These are phyloP conservation scores for Bubo blakistoni DNA, from an alignment of 2,113 vertebrate species.

Conservation along the genomic window DNA sequence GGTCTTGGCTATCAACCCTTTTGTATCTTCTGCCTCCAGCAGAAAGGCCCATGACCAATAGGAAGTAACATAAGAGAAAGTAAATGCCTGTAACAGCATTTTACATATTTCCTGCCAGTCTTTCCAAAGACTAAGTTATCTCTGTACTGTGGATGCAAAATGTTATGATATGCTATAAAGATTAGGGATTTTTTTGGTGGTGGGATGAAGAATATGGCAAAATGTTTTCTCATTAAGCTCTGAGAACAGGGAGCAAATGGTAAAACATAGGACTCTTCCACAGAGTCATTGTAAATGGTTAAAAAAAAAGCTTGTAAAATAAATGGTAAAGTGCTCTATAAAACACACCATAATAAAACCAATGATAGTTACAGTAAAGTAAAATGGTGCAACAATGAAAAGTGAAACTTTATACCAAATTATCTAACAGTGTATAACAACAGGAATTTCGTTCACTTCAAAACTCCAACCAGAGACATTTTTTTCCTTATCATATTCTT, in stretches of 20 bases:
- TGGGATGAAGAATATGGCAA: not conserved
- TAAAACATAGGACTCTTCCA: not conserved
- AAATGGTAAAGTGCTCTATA: slow-evolving; percentile 25
- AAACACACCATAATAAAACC: slow-evolving; percentile 36
- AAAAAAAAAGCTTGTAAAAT: not conserved
- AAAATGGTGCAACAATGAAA: slow-evolving; percentile 4
- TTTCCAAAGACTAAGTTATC: not conserved
- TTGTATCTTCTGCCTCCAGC: not conserved
- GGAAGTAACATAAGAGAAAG: not conserved
- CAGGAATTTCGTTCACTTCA: not conserved
- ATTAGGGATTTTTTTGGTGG: not conserved
- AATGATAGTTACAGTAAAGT: slow-evolving; percentile 37
- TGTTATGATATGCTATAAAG: not conserved
- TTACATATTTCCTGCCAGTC: not conserved
- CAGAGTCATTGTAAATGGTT: not conserved
- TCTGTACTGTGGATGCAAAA: not conserved
- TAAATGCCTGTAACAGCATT: not conserved
- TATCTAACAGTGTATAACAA: not conserved
- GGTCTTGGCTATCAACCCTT: not conserved
- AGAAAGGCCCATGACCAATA: not conserved
- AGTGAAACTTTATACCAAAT: slow-evolving; percentile 37
- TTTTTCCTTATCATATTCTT: not conserved
- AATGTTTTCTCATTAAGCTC: not conserved
- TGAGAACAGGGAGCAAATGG: not conserved
- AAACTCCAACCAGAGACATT: not conserved